Conservation (phyloP, 2,888 invertebrate species). For the Boloria selene region DNA sequence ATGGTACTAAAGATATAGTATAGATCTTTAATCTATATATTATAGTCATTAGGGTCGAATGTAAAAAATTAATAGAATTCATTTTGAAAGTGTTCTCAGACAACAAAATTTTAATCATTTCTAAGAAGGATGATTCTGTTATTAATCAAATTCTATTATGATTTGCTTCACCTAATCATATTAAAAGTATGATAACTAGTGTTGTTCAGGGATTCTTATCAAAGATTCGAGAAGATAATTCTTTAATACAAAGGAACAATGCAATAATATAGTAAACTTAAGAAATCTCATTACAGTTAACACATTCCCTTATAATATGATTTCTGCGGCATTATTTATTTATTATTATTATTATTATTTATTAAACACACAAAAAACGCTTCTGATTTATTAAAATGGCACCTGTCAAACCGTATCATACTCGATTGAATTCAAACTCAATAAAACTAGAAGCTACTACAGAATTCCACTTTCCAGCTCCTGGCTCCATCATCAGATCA, state of each 20-base stretch:
- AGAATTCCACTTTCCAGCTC: too few species aligned
- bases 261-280: too few species aligned
- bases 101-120: constrained; percentile 22
- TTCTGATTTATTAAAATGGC: too few species aligned
- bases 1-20: constrained; percentile 6
- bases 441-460: too few species aligned
- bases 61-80: constrained; percentile 32
- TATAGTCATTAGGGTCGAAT: constrained; percentile 26
- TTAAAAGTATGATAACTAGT: background rate
- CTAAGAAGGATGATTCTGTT: background rate
- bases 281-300: too few species aligned
- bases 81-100: constrained; percentile 27
- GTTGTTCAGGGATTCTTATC: background rate
- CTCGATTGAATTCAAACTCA: too few species aligned
- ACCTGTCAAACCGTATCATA: too few species aligned
- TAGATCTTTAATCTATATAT: background rate
- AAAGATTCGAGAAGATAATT: background rate
- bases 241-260: background rate
- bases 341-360: too few species aligned
- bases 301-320: too few species aligned
- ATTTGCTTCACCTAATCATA: constrained; percentile 10
- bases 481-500: too few species aligned
- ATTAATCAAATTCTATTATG: constrained; percentile 7
- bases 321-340: too few species aligned
- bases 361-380: too few species aligned